Evolutionary conservation across 2,113 vertebrate genomes (phyloP).

Genomic region (Synchiropus splendidus): DNA sequence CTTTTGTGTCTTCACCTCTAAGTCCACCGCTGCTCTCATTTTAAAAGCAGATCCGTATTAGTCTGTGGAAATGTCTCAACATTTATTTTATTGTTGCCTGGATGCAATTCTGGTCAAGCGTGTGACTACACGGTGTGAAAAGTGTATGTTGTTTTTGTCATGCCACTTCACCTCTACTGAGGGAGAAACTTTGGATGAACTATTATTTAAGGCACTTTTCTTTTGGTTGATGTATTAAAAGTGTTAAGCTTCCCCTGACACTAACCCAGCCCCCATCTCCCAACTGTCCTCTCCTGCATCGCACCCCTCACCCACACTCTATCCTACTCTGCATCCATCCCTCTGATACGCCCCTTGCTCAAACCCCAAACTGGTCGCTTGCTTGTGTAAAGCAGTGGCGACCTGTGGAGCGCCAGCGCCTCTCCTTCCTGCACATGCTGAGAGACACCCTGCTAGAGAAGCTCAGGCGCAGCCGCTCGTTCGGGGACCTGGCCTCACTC

Average conservation of each 20-base stretch:
- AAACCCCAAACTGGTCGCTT: conserved; percentile 12
- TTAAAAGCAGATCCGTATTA: neutral
- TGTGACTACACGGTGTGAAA: too few relatives aligned
- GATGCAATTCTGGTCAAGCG: too few relatives aligned
- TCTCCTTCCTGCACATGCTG: conserved; percentile 85
- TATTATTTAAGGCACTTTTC: too few relatives aligned
- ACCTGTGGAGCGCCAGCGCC: conserved; percentile 74
- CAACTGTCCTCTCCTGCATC: conserved; percentile 24
- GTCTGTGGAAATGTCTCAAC: too few relatives aligned
- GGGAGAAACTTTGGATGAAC: too few relatives aligned
- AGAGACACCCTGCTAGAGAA: conserved; percentile 89
- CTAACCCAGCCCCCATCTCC: conserved; percentile 58
- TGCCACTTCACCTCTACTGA: too few relatives aligned
- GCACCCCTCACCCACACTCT: conserved; percentile 22
- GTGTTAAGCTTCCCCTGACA: conserved; percentile 13
- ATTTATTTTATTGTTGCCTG: too few relatives aligned
- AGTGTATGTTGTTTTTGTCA: too few relatives aligned
- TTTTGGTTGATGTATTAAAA: too few relatives aligned
- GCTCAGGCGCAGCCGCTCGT: conserved; percentile 86
- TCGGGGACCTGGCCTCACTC: conserved; percentile 90
- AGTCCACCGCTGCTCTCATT: too few relatives aligned
- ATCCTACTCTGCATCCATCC: conserved; percentile 14
- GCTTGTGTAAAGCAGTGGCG: conserved; percentile 79
- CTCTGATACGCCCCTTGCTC: conserved; percentile 17
- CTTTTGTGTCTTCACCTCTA: neutral